Conservation (phyloP, 2,888 invertebrate genomes). For the Frankliniella fusca region DNA sequence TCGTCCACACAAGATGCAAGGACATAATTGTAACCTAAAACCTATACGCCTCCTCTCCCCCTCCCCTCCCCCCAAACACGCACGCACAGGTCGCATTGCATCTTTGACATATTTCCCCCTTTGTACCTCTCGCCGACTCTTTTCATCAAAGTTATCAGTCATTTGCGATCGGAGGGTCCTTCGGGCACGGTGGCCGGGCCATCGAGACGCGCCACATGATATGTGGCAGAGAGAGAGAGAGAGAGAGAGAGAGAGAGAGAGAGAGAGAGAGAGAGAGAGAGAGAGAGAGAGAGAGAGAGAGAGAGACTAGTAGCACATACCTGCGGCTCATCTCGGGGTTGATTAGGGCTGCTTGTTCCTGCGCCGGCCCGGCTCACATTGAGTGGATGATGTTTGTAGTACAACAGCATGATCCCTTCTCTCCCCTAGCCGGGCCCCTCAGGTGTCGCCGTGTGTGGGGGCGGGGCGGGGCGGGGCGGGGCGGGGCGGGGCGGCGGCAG, state of each 20-base stretch:
- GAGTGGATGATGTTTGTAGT: constrained; percentile 21
- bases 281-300: too few relatives aligned
- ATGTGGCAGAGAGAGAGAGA: too few relatives aligned
- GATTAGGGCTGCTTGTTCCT: constrained; percentile 8
- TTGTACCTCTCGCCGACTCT: not conserved
- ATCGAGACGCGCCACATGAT: too few relatives aligned
- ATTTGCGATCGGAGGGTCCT: not conserved
- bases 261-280: too few relatives aligned
- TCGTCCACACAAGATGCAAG: too few relatives aligned
- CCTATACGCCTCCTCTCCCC: not conserved
- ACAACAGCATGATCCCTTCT: constrained; percentile 9
- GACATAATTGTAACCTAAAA: not conserved
- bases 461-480: not conserved
- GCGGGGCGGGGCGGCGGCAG: not conserved
- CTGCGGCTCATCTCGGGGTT: not conserved
- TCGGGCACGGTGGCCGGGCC: too few relatives aligned
- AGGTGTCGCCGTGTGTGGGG: not conserved
- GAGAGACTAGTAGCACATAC: not conserved
- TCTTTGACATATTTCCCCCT: not conserved
- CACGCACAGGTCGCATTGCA: not conserved
- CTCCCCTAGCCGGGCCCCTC: not conserved
- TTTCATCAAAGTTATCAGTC: not conserved
- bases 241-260: too few relatives aligned
- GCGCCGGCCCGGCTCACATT: not conserved
- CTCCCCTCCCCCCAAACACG: too few relatives aligned